Base-by-base conservation (phyloP, 2,113 vertebrate genomes). In the Montifringilla adamsi region DNA sequence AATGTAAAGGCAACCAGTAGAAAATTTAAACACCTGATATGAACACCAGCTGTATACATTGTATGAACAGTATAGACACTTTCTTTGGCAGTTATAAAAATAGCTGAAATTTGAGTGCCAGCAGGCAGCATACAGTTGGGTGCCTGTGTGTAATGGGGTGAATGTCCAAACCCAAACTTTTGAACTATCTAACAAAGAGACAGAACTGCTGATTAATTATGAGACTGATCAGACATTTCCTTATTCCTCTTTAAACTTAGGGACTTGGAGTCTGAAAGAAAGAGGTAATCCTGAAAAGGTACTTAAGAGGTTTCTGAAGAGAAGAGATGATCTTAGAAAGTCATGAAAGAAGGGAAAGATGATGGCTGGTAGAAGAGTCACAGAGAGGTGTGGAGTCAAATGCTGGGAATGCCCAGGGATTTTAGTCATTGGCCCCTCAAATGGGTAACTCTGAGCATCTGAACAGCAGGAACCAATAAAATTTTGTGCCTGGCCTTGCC, bases 11-110 rank as follows among this genome's bases (percentile, higher is more conserved):
- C 8, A 78, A 37, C 2, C 7, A 21, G 9, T 4, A 33, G 9
- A 12, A 82, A 85, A 46, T 59, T 67, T 47, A 63, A 23, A 35
- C 19, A 30, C 8, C 20, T 67, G 23, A 39, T 30, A 43, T 49
- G 30, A 91, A 5, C 11, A 43, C 4, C 22, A 67, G 35, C 28
- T 16, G 22, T 15, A n/a, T 0, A 2, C 4, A 10, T 9, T 58
- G 7, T 2, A 0, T 15, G 4, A 11, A 53, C 6, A 5, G 10
- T 26, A 55, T 2, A 82, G 24, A 26, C 26, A 55, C 5, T 76
- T 86, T 31, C 18, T 72, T 30, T 37, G 4, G 2, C 16, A 43
- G 22, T 4, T 66, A 21, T 30, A 56, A 85, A 90, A 72, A n/a
- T 9, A 44, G 2, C 10, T 59, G 35, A 63, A 60, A 30, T 39